Percentiles rank a stretch among this genome's conserved stretches.
Evolutionary conservation across 2,888 invertebrate genomes (phyloP).

Genomic region (Aspidiotus destructor): DNA sequence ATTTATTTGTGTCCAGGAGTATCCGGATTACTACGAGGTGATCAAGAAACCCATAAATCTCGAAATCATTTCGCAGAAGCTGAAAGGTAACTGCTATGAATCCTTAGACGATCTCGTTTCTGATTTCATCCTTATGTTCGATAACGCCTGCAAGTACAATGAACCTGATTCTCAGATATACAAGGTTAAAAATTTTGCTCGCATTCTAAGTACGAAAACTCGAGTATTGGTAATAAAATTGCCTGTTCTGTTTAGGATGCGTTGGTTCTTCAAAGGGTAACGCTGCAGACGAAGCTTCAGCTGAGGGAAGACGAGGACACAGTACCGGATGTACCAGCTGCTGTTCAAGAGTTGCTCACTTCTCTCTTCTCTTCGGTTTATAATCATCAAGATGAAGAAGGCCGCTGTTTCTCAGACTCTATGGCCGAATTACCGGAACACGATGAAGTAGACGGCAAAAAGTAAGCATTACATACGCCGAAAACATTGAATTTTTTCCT

Average conservation of each 20-base stretch:
- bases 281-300: slow-evolving; percentile 82
- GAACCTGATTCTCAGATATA: slow-evolving; percentile 96
- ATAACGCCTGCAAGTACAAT: slow-evolving; percentile 94
- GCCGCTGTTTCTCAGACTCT: slow-evolving; percentile 91
- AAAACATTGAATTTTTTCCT: background rate
- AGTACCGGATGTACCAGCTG: slow-evolving; percentile 78
- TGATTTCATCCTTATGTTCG: slow-evolving; percentile 87
- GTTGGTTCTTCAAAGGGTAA: slow-evolving; percentile 78
- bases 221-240: background rate
- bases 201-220: background rate
- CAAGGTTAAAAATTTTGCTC: slow-evolving; percentile 49
- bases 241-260: slow-evolving; percentile 56
- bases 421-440: slow-evolving; percentile 87
- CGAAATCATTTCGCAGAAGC: slow-evolving; percentile 80
- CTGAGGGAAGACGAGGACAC: slow-evolving; percentile 73
- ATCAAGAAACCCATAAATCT: slow-evolving; percentile 95
- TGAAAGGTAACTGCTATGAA: slow-evolving; percentile 56
- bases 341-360: slow-evolving; percentile 81
- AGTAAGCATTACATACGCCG: slow-evolving; percentile 43
- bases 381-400: slow-evolving; percentile 91
- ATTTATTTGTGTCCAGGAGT: slow-evolving; percentile 54
- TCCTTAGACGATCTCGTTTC: slow-evolving; percentile 76
- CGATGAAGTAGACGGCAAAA: slow-evolving; percentile 61
- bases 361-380: slow-evolving; percentile 87
- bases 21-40: slow-evolving; percentile 95